Percentiles rank a stretch among this genome's conserved stretches.
phyloP scores from a whole-genome alignment of 2,113 vertebrate species.

The Protobothrops mucrosquamatus region DNA sequence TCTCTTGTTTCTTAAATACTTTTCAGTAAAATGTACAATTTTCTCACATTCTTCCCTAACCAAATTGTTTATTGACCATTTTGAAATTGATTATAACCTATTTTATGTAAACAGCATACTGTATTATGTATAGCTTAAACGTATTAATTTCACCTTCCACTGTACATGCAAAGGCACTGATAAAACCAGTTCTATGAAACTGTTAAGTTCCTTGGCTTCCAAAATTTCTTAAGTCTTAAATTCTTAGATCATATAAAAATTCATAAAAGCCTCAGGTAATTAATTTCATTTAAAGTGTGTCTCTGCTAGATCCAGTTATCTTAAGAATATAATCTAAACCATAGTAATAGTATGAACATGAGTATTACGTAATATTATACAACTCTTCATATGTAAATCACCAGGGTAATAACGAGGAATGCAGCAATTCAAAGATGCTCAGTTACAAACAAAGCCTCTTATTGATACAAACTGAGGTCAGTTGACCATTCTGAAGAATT shows the following conservation, averaged over 20 bases:
- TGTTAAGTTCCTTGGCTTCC: constrained; percentile 50
- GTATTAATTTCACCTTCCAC: constrained; percentile 11
- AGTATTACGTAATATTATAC: constrained; percentile 1
- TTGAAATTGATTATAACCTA: constrained; percentile 21
- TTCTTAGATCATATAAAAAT: constrained; percentile 21
- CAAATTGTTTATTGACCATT: constrained; percentile 20
- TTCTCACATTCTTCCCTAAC: constrained; percentile 1
- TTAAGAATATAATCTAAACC: constrained; percentile 26
- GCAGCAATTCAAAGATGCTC: constrained; percentile 31
- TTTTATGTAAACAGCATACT: constrained; percentile 25
- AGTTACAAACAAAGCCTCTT: constrained; percentile 15
- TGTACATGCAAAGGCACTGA: constrained; percentile 63
- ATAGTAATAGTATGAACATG: constrained; percentile 31
- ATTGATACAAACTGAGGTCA: constrained; percentile 14
- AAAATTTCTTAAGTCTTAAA: constrained; percentile 25
- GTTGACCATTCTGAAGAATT: constrained; percentile 19
- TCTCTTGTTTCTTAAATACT: constrained; percentile 18
- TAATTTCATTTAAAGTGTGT: not conserved
- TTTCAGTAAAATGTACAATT: not conserved
- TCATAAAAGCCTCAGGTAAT: not conserved
- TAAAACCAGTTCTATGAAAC: constrained; percentile 47
- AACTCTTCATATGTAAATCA: constrained; percentile 23
- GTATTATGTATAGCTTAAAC: constrained; percentile 40
- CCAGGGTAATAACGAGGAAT: constrained; percentile 24
- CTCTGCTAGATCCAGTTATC: constrained; percentile 18